Conservation (phyloP, 1,140 invertebrate genomes). For the Eupristina koningsbergeri region DNA sequence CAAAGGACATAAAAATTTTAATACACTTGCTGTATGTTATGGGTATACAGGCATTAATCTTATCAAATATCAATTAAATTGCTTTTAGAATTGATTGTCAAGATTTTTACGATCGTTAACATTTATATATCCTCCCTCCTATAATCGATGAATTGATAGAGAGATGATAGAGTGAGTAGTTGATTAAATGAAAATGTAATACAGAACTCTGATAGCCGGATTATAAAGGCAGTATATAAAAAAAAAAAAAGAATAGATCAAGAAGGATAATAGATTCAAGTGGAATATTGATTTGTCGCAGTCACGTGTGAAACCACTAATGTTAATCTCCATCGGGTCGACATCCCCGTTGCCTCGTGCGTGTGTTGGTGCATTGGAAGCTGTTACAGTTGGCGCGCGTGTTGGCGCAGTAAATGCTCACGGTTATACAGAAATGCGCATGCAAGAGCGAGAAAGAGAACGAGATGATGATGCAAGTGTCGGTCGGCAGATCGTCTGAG, state of each 20-base stretch:
- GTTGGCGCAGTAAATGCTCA: constrained; percentile 41
- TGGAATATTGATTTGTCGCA: background rate
- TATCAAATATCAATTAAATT: no score
- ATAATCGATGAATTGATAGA: no score
- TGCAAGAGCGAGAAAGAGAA: background rate
- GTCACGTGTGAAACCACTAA: constrained; percentile 1
- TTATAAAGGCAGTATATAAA: no score
- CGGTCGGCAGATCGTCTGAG: constrained; percentile 40
- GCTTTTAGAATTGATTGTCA: no score
- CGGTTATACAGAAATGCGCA: constrained; percentile 2
- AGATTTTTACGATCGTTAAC: no score
- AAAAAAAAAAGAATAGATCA: background rate
- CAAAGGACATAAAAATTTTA: no score
- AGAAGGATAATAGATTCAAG: background rate
- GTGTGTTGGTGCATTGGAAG: background rate
- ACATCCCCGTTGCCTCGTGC: background rate
- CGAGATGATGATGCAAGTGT: constrained; percentile 19
- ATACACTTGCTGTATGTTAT: no score
- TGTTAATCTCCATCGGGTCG: constrained; percentile 1
- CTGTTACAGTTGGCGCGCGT: constrained; percentile 50
- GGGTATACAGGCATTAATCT: no score
- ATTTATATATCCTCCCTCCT: no score
- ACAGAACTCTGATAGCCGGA: no score
- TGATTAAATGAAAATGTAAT: no score
- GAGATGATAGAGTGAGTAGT: no score